These are phyloP conservation scores for Crioceris asparagi DNA, from an alignment of 2,888 invertebrate genomes.

Conservation along the genomic window DNA sequence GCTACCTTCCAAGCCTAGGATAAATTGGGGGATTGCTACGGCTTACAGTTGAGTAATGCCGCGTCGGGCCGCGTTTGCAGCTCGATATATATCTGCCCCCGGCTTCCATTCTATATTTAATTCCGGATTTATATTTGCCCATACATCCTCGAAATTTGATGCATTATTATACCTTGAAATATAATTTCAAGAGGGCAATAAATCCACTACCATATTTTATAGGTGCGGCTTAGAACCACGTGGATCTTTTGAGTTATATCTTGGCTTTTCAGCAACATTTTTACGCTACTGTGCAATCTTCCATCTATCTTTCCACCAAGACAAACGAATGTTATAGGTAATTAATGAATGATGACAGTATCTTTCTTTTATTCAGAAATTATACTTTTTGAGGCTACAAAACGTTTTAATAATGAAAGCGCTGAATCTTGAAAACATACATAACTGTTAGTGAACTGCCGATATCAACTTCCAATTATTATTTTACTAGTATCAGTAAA, in stretches of 20 bases:
- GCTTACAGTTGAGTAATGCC: constrained; percentile 40
- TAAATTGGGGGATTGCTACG: constrained; percentile 40
- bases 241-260: constrained; percentile 4
- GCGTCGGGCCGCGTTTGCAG: constrained; percentile 38
- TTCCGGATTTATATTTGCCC: constrained; percentile 40
- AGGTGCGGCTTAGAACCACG: neutral
- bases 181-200: constrained; percentile 34
- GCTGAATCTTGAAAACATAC: no score
- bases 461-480: no score
- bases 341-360: no score
- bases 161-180: constrained; percentile 40
- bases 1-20: constrained; percentile 36
- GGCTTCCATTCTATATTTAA: constrained; percentile 39
- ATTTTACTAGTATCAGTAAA: no score
- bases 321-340: no score
- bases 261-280: constrained; percentile 4
- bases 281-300: constrained; percentile 1
- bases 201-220: constrained; percentile 18
- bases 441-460: no score
- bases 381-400: no score
- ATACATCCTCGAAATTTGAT: constrained; percentile 38
- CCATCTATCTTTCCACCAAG: no score
- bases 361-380: no score
- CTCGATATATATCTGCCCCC: constrained; percentile 35
- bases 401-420: no score